Evolutionary conservation across 2,113 vertebrate genomes (phyloP).

Genomic region (Redunca redunca): DNA sequence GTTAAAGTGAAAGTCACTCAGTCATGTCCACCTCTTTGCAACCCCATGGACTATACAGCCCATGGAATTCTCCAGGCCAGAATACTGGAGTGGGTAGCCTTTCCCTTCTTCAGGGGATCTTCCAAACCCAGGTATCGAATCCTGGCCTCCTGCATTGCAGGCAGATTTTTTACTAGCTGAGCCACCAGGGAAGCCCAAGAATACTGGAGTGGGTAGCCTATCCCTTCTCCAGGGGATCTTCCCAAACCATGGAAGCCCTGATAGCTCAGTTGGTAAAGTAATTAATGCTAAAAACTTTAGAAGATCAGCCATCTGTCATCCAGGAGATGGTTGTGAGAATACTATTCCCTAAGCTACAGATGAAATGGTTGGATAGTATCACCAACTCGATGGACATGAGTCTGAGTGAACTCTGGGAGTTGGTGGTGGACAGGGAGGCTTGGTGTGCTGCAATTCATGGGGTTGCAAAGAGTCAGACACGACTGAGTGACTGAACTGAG

Average conservation of each 20-base stretch:
- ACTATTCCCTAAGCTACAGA: not conserved
- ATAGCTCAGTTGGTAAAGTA: not conserved
- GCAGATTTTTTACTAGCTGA: not conserved
- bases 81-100: not conserved
- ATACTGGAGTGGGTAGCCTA: fast-evolving
- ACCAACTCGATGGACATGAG: not conserved
- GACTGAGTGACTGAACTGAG: not conserved
- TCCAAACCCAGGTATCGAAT: not conserved
- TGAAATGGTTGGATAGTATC: not conserved
- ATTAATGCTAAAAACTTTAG: not conserved
- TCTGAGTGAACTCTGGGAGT: fast-evolving
- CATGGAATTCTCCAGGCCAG: not conserved
- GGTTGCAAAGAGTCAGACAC: not conserved
- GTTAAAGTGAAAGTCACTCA: not conserved
- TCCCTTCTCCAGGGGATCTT: not conserved
- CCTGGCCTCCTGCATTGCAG: not conserved
- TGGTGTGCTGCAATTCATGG: not conserved
- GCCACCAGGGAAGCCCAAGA: not conserved
- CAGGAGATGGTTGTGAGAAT: not conserved
- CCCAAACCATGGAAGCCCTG: not conserved
- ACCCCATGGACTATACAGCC: not conserved
- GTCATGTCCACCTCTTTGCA: fast-evolving
- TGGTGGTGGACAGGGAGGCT: not conserved
- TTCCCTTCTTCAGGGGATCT: not conserved
- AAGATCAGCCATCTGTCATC: not conserved